These are phyloP conservation scores for Lontra canadensis DNA, from an alignment of 2,113 vertebrate species.

Conservation along the genomic window DNA sequence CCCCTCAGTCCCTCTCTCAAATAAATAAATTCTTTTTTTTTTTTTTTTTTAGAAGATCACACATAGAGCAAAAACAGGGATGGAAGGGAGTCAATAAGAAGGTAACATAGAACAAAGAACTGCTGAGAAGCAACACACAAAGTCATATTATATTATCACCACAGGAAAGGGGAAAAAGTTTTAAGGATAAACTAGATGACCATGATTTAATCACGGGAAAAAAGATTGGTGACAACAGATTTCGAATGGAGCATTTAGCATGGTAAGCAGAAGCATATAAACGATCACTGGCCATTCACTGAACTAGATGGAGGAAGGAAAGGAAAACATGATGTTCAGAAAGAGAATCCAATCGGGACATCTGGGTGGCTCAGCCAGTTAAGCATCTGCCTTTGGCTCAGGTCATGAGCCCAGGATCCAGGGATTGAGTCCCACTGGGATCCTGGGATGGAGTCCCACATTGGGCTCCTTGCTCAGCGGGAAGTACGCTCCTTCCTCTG, in stretches of 20 bases:
- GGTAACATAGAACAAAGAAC: not conserved
- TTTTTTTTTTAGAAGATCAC: not conserved
- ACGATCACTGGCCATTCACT: not conserved
- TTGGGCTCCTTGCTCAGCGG: too few species aligned
- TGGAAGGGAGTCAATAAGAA: not conserved
- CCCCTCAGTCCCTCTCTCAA: not conserved
- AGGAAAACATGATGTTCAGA: not conserved
- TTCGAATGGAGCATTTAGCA: not conserved
- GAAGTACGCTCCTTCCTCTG: too few species aligned
- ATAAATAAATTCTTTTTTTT: not conserved
- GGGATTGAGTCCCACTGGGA: too few species aligned
- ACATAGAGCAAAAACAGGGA: not conserved
- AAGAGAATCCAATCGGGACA: not conserved
- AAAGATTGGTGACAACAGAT: not conserved
- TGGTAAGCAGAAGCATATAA: not conserved
- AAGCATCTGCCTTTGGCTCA: too few species aligned
- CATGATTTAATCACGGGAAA: not conserved
- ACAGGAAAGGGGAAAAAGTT: not conserved
- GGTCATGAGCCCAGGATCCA: too few species aligned
- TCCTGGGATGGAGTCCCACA: too few species aligned
- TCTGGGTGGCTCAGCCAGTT: too few species aligned
- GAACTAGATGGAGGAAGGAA: not conserved
- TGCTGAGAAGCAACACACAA: not conserved
- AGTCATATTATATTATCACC: not conserved
- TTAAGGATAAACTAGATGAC: not conserved